phyloP scores from a whole-genome alignment of 2,888 invertebrate species.

The Habrosyne pyritoides region DNA sequence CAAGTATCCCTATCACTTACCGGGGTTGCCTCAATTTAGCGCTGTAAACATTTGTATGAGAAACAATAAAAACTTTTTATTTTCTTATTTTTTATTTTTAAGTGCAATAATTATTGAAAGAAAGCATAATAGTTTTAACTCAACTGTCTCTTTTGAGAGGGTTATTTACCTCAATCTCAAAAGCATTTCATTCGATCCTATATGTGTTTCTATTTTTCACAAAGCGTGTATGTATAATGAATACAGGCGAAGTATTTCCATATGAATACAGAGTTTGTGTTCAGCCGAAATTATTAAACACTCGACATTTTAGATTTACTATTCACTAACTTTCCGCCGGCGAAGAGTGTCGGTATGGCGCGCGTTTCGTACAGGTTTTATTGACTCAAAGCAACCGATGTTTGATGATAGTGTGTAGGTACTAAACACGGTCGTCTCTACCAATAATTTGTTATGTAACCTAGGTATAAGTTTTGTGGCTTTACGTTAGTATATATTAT shows the following conservation, averaged over 20 bases:
- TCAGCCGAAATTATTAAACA: conserved; percentile 13
- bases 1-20: too few species aligned
- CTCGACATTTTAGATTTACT: conserved; percentile 20
- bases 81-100: too few species aligned
- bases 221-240: too few species aligned
- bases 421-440: not conserved
- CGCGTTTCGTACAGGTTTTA: not conserved
- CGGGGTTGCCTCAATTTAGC: too few species aligned
- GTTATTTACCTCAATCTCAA: not conserved
- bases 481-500: too few species aligned
- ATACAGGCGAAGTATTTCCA: conserved; percentile 14
- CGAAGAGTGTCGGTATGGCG: conserved; percentile 10
- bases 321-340: conserved; percentile 15
- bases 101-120: too few species aligned
- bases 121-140: not conserved
- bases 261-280: conserved; percentile 22
- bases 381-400: not conserved
- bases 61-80: too few species aligned
- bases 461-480: not conserved
- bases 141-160: not conserved
- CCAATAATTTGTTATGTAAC: not conserved
- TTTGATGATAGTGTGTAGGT: not conserved
- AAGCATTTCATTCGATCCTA: not conserved
- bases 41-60: too few species aligned
- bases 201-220: not conserved